Conservation (phyloP, 2,797 vertebrate genomes). For the Telmatherina bonti region DNA sequence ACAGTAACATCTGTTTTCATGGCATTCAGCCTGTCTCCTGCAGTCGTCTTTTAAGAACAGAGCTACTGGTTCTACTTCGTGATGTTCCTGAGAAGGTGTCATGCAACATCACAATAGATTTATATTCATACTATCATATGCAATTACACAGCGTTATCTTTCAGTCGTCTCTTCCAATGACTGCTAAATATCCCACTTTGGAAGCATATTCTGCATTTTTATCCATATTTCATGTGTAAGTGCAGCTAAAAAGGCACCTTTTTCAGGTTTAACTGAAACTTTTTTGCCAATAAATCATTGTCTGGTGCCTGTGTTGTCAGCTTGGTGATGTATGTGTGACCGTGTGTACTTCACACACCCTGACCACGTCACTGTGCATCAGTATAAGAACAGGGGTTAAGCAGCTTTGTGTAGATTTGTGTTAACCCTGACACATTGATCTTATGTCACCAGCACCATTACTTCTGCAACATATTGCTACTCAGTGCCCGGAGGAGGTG, state of each 20-base stretch:
- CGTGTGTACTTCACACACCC: slow-evolving; percentile 40
- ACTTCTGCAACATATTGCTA: slow-evolving; percentile 76
- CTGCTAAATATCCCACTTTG: slow-evolving; percentile 37
- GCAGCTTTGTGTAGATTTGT: slow-evolving; percentile 74
- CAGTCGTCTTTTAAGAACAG: slow-evolving; percentile 54
- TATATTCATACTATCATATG: slow-evolving; percentile 42
- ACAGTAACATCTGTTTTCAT: slow-evolving; percentile 76
- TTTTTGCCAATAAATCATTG: slow-evolving; percentile 28
- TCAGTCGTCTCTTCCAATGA: slow-evolving; percentile 33
- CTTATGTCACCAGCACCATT: slow-evolving; percentile 82
- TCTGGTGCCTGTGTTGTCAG: slow-evolving; percentile 8
- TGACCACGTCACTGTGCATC: slow-evolving; percentile 57
- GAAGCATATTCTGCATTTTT: background rate
- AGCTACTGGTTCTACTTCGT: slow-evolving; percentile 29
- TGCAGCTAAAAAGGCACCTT: slow-evolving; percentile 32
- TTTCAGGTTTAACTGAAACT: slow-evolving; percentile 13
- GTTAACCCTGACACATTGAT: slow-evolving; percentile 84
- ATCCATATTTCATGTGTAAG: slow-evolving; percentile 47
- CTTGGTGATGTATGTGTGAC: slow-evolving; percentile 29
- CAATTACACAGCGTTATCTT: slow-evolving; percentile 55
- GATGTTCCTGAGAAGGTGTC: slow-evolving; percentile 57
- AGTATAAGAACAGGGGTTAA: slow-evolving; percentile 67
- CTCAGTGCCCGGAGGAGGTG: slow-evolving; percentile 55
- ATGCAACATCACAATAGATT: slow-evolving; percentile 47
- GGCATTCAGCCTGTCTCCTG: slow-evolving; percentile 61